Evolutionary conservation across 2,888 invertebrate species (phyloP), one percentile per base, ranked within the genome.

Genomic region (Leptopilina drosophilae): DNA sequence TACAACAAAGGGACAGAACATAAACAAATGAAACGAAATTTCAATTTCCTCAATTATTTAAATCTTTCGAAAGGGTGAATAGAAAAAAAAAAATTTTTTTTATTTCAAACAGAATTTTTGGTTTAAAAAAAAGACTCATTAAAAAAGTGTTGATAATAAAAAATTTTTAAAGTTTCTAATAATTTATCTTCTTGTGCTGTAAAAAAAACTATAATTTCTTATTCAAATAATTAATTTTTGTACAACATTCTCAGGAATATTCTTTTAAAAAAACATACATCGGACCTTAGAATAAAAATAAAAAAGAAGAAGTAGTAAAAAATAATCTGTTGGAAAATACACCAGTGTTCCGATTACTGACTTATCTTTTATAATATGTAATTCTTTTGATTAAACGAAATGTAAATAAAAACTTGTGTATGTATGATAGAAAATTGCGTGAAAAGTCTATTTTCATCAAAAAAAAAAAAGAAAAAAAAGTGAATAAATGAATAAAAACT

Each of bases 401-500:
- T 73, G 73, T 73, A 73, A 73, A 73, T 56, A 53, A 69, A 14
- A 9, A 26, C 12, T 9, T 56, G 53, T 53, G 33, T 56, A 56
- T 56, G n/a, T 56, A n/a, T 5, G 49, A 49, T 33, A 9, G 8
- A 49, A 11, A 56, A 73, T 33, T 33, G 20, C 15, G 20, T 62
- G 20, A 62, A 20, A 20, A 56, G 12, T 33, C 8, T 73, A 56
- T 73, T 73, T 56, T 73, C 73, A 26, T 56, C 33, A 33, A 33
- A 20, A 62, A 9, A 33, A 33, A 20, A 62, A 9, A 62, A 59
- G 2, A 62, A 62, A 62, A 2, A 59, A 49, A 9, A 11, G 11
- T 49, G 12, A 49, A 15, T 59, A 59, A 59, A 59, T 15, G 15
- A 15, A 59, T 59, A n/a, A 20, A 62, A 62, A 11, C 11, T 49